Evolutionary conservation across 2,113 vertebrate genomes (phyloP).

Genomic region (Passer montanus): DNA sequence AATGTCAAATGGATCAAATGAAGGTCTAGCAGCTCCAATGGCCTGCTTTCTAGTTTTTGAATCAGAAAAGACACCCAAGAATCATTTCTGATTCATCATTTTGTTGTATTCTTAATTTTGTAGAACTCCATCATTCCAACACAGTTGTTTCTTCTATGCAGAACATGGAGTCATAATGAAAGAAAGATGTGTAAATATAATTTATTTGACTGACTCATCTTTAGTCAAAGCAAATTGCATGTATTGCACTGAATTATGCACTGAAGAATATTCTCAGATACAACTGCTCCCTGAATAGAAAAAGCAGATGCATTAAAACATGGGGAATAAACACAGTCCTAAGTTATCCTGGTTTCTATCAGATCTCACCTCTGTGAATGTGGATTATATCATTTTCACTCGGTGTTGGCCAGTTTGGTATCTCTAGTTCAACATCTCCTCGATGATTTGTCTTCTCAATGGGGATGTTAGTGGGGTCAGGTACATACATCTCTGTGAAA

Average conservation of each 20-base stretch:
- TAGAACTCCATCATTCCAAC: not conserved
- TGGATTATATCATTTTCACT: conserved; percentile 86
- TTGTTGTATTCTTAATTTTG: not conserved
- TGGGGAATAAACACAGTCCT: not conserved
- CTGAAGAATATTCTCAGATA: not conserved
- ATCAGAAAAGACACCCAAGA: not conserved
- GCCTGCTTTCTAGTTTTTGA: not conserved
- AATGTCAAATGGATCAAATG: not conserved
- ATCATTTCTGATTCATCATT: not conserved
- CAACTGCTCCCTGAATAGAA: not conserved
- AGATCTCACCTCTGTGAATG: conserved; percentile 80
- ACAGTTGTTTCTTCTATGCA: not conserved
- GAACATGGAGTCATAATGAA: not conserved
- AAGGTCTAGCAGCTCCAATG: not conserved
- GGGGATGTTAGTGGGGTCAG: conserved; percentile 87
- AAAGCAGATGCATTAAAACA: not conserved
- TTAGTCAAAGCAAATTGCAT: not conserved
- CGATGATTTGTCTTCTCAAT: conserved; percentile 88
- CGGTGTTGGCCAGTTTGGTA: conserved; percentile 80
- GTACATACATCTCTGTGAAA: conserved; percentile 83
- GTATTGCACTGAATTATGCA: not conserved
- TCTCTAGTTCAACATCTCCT: conserved; percentile 72
- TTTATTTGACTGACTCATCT: not conserved
- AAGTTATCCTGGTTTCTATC: not conserved
- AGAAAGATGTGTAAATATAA: not conserved